phyloP scores from a whole-genome alignment of 1,140 invertebrate species.

The Bombus superbus region DNA sequence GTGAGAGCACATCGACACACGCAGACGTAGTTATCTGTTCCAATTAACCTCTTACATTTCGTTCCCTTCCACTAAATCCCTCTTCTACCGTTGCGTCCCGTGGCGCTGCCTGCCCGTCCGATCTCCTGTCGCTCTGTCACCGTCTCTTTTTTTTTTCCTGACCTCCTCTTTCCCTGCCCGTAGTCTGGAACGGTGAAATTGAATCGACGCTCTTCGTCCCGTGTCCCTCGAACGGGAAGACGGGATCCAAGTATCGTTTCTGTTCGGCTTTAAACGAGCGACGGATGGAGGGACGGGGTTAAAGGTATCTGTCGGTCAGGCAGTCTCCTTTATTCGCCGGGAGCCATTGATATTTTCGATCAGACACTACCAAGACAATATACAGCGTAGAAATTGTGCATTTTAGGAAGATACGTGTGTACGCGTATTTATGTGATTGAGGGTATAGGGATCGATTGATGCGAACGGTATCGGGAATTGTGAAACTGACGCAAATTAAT shows the following conservation, averaged over 20 bases:
- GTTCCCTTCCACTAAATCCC: slow-evolving; percentile 58
- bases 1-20: slow-evolving; percentile 66
- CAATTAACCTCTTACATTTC: slow-evolving; percentile 75
- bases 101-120: not conserved
- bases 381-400: not conserved
- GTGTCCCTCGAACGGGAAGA: slow-evolving; percentile 49
- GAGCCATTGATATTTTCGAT: not conserved
- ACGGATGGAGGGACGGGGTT: not conserved
- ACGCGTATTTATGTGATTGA: not conserved
- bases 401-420: not conserved
- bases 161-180: not conserved
- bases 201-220: slow-evolving; percentile 63
- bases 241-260: slow-evolving; percentile 55
- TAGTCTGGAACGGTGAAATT: slow-evolving; percentile 66
- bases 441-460: not conserved
- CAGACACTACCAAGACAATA: not conserved
- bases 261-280: slow-evolving; percentile 19
- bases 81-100: slow-evolving; percentile 23
- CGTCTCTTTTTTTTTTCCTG: not conserved
- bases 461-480: slow-evolving; percentile 3
- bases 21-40: slow-evolving; percentile 72
- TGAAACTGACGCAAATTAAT: slow-evolving; percentile 46
- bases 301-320: not conserved
- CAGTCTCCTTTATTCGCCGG: not conserved
- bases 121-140: slow-evolving; percentile 23